Evolutionary conservation across 2,797 vertebrate species (phyloP), one percentile per base, ranked within the genome.

Genomic region (Tiaroga cobitis): DNA sequence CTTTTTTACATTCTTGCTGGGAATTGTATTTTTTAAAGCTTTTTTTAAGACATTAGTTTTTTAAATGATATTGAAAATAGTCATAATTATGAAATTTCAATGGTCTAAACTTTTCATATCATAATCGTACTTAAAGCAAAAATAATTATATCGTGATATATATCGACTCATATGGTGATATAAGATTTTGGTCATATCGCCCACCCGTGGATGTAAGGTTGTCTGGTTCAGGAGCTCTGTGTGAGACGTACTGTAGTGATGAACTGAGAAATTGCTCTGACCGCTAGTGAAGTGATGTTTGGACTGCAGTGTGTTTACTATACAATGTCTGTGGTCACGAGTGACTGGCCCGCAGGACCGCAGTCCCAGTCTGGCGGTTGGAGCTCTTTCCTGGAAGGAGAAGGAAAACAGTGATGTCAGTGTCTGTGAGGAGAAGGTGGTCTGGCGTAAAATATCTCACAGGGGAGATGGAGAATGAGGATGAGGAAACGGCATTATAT

Each of bases 361-460:
- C 29, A 59, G 80, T 87, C 81, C 39, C 68, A 61, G 73, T 74
- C 67, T 73, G 46, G 43, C 9, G 78, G 24, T 49, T 54, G 29
- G 4, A 49, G 74, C 49, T 76, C 15, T 67, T 86, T 83, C 43
- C 69, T 79, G 85, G 80, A 87, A 87, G 81, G 26, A 61, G 67
- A 46, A 80, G n/a, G 41, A 43, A 82, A 69, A 82, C 82, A 74
- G 73, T 84, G 82, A 68, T 68, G 82, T 43, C 56, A 82, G 80
- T 54, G 83, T 70, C 80, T 70, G 61, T 39, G 37, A 69, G 61
- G 63, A 56, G 56, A 65, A 65, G 85, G 67, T 39, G 67, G 51
- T 61, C 19, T 49, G 75, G 43, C 0, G 54, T 72, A 26, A 70
- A 70, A 68, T 69, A 54, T 70, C 74, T 79, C 61, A 8, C 73